Evolutionary conservation across 2,113 vertebrate species (phyloP).

Genomic region (Anolis sagrei): DNA sequence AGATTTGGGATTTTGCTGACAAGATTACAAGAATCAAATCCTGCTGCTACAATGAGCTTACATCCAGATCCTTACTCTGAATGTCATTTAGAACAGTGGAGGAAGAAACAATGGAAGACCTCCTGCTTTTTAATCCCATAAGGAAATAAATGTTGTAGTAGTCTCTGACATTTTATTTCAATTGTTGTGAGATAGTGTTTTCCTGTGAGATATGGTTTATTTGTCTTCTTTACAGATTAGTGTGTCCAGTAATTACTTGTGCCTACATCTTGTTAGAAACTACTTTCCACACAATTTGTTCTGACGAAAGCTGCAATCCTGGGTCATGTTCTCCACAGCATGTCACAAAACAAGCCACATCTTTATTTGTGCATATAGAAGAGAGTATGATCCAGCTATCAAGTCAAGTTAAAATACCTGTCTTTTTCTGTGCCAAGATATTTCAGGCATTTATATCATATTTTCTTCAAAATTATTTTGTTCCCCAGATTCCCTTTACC

Average conservation of each 20-base stretch:
- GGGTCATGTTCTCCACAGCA: conserved; percentile 10
- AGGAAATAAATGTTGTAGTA: fast-evolving
- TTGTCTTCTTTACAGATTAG: conserved; percentile 11
- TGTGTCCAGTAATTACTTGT: background rate
- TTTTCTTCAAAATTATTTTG: conserved; percentile 73
- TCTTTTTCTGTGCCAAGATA: conserved; percentile 68
- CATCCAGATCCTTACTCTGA: background rate
- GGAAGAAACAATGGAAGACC: background rate
- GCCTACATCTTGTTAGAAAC: background rate
- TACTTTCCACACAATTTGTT: background rate
- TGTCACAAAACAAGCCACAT: conserved; percentile 41
- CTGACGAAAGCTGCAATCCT: background rate
- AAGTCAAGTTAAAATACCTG: conserved; percentile 57
- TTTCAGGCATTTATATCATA: conserved; percentile 76
- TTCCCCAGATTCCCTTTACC: conserved; percentile 58
- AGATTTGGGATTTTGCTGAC: background rate
- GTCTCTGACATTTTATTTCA: background rate
- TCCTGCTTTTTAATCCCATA: background rate
- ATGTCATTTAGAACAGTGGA: background rate
- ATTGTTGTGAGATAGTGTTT: fast-evolving
- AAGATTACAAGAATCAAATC: background rate
- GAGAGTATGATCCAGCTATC: conserved; percentile 60
- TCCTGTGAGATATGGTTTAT: background rate
- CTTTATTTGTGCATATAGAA: conserved; percentile 52
- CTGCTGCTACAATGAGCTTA: background rate